phyloP scores from a whole-genome alignment of 2,113 vertebrate genomes.

The Corythornis vintsioides region DNA sequence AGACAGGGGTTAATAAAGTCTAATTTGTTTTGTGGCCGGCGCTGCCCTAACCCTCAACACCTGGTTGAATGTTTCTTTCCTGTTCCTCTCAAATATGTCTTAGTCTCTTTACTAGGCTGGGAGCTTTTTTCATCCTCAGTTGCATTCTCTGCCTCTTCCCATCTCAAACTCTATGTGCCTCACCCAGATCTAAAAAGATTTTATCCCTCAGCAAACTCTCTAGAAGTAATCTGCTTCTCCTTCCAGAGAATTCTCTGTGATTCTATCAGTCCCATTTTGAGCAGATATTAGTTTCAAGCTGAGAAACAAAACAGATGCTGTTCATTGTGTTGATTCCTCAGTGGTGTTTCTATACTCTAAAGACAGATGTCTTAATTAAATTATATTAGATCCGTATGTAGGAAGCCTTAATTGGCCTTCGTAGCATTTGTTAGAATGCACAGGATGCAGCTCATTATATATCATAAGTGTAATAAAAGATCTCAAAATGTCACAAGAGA shows the following conservation, averaged over 20 bases:
- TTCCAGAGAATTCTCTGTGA: not conserved
- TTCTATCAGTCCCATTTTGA: not conserved
- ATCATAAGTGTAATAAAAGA: slow-evolving; percentile 4
- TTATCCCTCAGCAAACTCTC: not conserved
- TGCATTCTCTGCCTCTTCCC: not conserved
- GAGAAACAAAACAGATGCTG: not conserved
- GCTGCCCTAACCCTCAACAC: not conserved
- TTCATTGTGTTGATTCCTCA: not conserved
- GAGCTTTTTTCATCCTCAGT: not conserved
- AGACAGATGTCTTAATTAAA: not conserved
- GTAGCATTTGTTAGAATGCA: not conserved
- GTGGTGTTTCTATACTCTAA: not conserved
- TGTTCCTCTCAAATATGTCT: not conserved
- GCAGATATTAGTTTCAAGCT: not conserved
- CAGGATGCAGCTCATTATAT: not conserved
- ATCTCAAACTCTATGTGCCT: not conserved
- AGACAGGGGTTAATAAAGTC: not conserved
- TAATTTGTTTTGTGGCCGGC: not conserved
- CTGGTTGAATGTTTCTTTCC: not conserved
- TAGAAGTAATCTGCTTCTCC: not conserved
- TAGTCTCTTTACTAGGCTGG: not conserved
- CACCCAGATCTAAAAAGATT: not conserved
- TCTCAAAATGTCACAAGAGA: not conserved
- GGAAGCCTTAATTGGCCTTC: not conserved
- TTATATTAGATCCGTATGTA: not conserved